Conservation (phyloP, 2,797 vertebrate species). For the Halcyon leucocephala region DNA sequence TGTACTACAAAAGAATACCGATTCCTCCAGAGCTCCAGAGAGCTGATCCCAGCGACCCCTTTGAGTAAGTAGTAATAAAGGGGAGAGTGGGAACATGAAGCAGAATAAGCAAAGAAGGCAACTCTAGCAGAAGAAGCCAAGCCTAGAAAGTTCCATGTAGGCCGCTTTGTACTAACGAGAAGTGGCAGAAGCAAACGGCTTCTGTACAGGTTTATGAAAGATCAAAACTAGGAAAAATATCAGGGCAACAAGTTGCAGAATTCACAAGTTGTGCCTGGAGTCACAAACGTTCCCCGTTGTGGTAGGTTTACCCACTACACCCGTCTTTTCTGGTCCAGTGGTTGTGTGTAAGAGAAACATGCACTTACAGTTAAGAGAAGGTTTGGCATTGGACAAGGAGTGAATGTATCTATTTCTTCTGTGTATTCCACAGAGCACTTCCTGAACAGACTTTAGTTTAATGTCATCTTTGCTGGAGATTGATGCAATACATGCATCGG, state of each 20-base stretch:
- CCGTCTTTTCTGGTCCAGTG: not conserved
- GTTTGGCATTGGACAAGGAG: not conserved
- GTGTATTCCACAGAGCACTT: not conserved
- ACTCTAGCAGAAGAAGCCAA: not conserved
- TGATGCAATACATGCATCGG: not conserved
- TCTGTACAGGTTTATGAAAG: not conserved
- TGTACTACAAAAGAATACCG: slow-evolving; percentile 93
- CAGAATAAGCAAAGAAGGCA: not conserved
- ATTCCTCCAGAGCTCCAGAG: slow-evolving; percentile 89
- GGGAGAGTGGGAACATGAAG: slow-evolving; percentile 1
- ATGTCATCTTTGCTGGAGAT: not conserved
- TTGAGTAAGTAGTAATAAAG: slow-evolving; percentile 85
- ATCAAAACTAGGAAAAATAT: not conserved
- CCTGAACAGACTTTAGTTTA: not conserved
- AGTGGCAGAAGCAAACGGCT: not conserved
- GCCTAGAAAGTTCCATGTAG: not conserved
- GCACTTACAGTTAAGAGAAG: not conserved
- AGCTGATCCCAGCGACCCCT: slow-evolving; percentile 88
- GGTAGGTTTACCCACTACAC: too few species aligned
- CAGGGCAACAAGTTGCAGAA: not conserved
- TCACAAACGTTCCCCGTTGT: not conserved
- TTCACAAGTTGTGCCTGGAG: not conserved
- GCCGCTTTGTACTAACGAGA: not conserved
- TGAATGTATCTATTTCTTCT: not conserved
- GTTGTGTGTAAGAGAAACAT: not conserved